Percentiles rank a stretch among this genome's conserved stretches.
Evolutionary conservation across 2,797 vertebrate genomes (phyloP).

Genomic region (Argya squamiceps): DNA sequence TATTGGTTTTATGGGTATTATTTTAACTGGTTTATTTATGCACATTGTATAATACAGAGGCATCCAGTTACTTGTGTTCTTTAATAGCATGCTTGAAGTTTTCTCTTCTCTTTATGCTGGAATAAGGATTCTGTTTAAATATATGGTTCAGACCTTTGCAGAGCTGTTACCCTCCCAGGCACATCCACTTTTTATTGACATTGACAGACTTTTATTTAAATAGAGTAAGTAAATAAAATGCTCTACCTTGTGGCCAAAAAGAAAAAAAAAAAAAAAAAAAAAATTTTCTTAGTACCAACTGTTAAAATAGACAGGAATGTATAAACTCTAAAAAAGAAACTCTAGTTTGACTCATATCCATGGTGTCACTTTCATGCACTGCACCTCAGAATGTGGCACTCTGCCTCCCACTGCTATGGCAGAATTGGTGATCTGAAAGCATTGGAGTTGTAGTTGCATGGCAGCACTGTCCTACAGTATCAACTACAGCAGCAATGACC

Average conservation of each 20-base stretch:
- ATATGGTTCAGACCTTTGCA: not conserved
- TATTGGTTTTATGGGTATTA: not conserved
- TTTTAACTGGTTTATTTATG: conserved; percentile 3
- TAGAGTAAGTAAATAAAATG: conserved; percentile 20
- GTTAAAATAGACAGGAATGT: conserved; percentile 32
- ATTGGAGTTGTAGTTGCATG: not conserved
- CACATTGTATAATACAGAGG: not conserved
- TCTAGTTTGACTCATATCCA: not conserved
- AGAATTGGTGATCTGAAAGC: not conserved
- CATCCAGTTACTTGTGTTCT: not conserved
- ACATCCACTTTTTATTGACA: not conserved
- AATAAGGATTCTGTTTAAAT: not conserved
- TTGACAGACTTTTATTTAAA: not conserved
- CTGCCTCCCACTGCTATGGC: not conserved
- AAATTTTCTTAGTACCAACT: not conserved
- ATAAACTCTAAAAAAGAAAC: not conserved
- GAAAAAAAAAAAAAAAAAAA: not conserved
- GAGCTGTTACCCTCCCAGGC: not conserved
- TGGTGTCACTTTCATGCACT: not conserved
- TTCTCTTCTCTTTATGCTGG: not conserved
- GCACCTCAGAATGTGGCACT: not conserved
- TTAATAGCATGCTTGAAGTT: not conserved
- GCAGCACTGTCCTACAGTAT: not conserved
- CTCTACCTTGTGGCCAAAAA: not conserved
- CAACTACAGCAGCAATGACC: not conserved